Evolutionary conservation across 2,113 vertebrate genomes (phyloP).

Genomic region (Tonatia bakeri): DNA sequence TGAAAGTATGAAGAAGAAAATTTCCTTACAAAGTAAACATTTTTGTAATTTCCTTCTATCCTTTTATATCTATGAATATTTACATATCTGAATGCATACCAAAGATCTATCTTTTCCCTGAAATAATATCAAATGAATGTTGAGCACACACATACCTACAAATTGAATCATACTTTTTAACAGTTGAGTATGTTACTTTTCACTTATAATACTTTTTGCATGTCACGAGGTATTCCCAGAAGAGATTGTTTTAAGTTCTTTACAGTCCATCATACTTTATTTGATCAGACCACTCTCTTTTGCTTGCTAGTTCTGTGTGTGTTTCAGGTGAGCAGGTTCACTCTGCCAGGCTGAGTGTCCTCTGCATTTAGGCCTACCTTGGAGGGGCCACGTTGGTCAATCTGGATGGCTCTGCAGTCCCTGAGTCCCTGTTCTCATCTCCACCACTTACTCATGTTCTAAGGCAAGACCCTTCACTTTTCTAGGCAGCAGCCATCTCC

Average conservation of each 20-base stretch:
- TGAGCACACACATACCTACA: not conserved
- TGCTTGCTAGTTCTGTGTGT: not conserved
- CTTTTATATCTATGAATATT: not conserved
- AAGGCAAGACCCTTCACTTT: not conserved
- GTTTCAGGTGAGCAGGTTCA: not conserved
- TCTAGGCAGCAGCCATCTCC: not conserved
- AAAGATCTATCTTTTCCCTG: not conserved
- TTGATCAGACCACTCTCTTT: not conserved
- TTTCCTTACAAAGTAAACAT: not conserved
- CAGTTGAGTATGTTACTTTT: not conserved
- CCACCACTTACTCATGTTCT: not conserved
- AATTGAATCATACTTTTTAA: not conserved
- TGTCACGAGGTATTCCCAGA: not conserved
- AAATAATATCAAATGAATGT: not conserved
- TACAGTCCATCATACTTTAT: not conserved
- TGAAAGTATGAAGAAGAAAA: not conserved
- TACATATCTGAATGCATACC: not conserved
- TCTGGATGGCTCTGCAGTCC: not conserved
- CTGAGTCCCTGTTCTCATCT: not conserved
- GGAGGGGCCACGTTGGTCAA: not conserved
- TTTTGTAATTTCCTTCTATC: not conserved
- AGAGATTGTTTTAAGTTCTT: not conserved
- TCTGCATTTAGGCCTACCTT: not conserved
- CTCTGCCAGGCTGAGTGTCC: not conserved
- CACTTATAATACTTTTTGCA: not conserved